Evolutionary conservation across 2,113 vertebrate species (phyloP), one percentile per base, ranked within the genome.

Genomic region (Ophiodon elongatus): DNA sequence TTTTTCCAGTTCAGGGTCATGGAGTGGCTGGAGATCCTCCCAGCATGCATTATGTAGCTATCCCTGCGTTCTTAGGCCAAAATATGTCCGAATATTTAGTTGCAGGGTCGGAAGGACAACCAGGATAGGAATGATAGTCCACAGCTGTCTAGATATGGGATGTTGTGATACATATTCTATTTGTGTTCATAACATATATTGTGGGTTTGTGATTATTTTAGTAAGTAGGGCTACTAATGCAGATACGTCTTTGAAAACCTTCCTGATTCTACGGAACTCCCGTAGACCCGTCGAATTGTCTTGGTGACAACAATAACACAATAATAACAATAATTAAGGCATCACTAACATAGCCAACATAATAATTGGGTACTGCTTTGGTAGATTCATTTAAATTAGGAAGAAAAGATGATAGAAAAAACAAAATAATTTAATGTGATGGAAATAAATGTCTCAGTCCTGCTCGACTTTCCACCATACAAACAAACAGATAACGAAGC

Each of bases 401-500:
- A 52, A 27, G 35, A 25, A 27, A 43, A 59, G 7, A 31, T 60
- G 2, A 29, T 47, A 17, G n/a, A n/a, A 23, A 57, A 9, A 14
- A 2, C n/a, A 15, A 17, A 33, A 21, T 41, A 11, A 14, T 14
- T 17, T 68, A 11, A 59, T 75, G 9, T 59, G 25, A 45, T 67
- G 45, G 45, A 25, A 54, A 72, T 37, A 50, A 52, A 8, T 39
- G 52, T 43, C 52, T 21, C 1, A 19, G 6, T 14, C 31, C 19
- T n/a, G 47, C 33, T n/a, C n/a, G n/a, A n/a, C n/a, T n/a, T n/a
- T n/a, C n/a, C n/a, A n/a, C 35, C 35, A 37, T 9, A 7, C 37
- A 39, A 9, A 39, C 37, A 39, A 9, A 39, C 69, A 63, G 59
- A 76, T 69, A 41, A 84, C 41, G 2, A 73, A 86, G 75, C 70